Evolutionary conservation across 2,888 invertebrate genomes (phyloP).

Genomic region (Thumatha senex): DNA sequence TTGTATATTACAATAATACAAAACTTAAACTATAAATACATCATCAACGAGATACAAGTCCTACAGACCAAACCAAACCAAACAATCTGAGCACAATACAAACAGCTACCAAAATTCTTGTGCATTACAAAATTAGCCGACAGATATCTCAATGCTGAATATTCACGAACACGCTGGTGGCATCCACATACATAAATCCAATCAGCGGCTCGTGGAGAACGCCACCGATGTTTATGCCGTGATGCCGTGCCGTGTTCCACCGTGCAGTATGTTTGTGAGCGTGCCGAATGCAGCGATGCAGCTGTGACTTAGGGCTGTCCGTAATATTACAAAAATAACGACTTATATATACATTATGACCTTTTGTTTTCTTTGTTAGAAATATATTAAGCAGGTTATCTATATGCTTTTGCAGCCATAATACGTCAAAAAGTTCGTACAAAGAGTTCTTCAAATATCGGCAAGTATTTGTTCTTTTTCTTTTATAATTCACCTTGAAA

Average conservation of each 20-base stretch:
- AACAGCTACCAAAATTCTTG: constrained; percentile 19
- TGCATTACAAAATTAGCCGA: constrained; percentile 28
- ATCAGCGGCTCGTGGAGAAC: constrained; percentile 65
- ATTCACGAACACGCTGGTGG: constrained; percentile 35
- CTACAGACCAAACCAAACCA: neutral
- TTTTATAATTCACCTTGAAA: too few relatives aligned
- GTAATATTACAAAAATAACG: neutral
- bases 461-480: too few relatives aligned
- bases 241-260: constrained; percentile 10
- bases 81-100: neutral
- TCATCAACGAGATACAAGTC: too few relatives aligned
- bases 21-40: neutral
- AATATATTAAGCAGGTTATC: too few relatives aligned
- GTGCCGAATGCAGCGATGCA: constrained; percentile 73
- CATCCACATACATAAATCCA: constrained; percentile 70
- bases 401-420: too few relatives aligned
- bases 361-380: too few relatives aligned
- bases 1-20: too few relatives aligned
- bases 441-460: too few relatives aligned
- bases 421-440: too few relatives aligned
- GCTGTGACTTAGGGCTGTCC: constrained; percentile 52
- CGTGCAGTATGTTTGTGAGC: constrained; percentile 47
- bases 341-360: neutral
- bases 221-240: constrained; percentile 56
- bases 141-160: constrained; percentile 37